Percentiles rank a stretch among this genome's conserved stretches.
phyloP scores from a whole-genome alignment of 2,113 vertebrate species.

The Oreochromis aureus region DNA sequence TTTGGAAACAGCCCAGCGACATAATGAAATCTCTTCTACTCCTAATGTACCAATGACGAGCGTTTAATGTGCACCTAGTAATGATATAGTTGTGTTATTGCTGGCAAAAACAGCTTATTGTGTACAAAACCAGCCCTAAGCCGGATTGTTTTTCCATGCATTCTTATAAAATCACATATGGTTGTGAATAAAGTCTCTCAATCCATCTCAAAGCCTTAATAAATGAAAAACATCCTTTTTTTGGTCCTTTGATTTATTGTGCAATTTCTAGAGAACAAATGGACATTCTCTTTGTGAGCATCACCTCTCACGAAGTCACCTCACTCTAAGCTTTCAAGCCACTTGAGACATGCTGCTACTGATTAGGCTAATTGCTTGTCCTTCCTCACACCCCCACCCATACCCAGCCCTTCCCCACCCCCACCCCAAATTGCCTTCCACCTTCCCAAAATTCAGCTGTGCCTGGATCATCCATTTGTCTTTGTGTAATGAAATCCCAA shows the following conservation, averaged over 20 bases:
- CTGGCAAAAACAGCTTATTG: not conserved
- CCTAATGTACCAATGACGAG: not conserved
- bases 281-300: conserved; percentile 17
- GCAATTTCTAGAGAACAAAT: not conserved
- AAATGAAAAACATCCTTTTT: not conserved
- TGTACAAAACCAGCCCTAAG: not conserved
- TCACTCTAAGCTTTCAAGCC: conserved; percentile 1
- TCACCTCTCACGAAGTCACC: not conserved
- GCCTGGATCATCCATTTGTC: conserved; percentile 60
- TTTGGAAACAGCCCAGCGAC: not conserved
- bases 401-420: not conserved
- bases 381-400: not conserved
- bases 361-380: conserved; percentile 56
- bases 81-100: not conserved
- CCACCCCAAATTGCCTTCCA: not conserved
- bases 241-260: not conserved
- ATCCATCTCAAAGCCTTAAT: not conserved
- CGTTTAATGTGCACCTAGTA: not conserved
- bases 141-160: not conserved
- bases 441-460: conserved; percentile 22
- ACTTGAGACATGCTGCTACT: conserved; percentile 41
- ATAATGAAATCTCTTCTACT: not conserved
- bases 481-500: conserved; percentile 67
- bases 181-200: not conserved
- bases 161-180: not conserved